These are phyloP conservation scores for Tridacna gigas DNA, from an alignment of 2,888 invertebrate species.

Conservation along the genomic window DNA sequence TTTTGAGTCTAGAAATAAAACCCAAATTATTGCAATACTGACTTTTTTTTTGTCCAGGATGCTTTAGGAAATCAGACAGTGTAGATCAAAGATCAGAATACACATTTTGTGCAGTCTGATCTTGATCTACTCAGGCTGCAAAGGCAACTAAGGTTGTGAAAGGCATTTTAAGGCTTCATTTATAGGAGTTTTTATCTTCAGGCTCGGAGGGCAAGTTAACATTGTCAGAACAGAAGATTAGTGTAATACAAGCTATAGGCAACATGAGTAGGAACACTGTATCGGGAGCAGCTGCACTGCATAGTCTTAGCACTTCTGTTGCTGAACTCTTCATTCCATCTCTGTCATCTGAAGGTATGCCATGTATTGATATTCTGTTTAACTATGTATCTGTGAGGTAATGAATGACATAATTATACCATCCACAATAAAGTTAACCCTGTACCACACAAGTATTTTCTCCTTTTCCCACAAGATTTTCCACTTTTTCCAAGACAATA, in stretches of 20 bases:
- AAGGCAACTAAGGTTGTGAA: background rate
- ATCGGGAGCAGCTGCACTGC: constrained; percentile 86
- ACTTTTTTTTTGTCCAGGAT: background rate
- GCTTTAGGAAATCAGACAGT: background rate
- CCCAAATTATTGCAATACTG: background rate
- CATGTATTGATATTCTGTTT: too few species aligned
- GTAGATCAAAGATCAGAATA: background rate
- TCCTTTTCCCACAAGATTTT: too few species aligned
- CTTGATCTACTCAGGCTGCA: background rate
- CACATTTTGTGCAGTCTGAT: background rate
- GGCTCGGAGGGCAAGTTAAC: constrained; percentile 95
- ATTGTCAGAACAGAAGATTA: constrained; percentile 94
- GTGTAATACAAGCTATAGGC: constrained; percentile 91
- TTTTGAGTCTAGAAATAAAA: background rate
- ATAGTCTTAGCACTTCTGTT: constrained; percentile 88
- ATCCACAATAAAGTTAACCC: too few species aligned
- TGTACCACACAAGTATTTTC: too few species aligned
- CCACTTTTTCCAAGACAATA: too few species aligned
- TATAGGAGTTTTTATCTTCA: constrained; percentile 48
- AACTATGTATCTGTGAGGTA: too few species aligned
- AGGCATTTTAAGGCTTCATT: background rate
- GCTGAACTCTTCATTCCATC: constrained; percentile 90
- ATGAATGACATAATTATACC: too few species aligned
- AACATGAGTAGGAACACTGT: constrained; percentile 90
- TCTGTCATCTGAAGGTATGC: constrained; percentile 90